Evolutionary conservation across 2,113 vertebrate genomes (phyloP).

Genomic region (Coracopsis vasa): DNA sequence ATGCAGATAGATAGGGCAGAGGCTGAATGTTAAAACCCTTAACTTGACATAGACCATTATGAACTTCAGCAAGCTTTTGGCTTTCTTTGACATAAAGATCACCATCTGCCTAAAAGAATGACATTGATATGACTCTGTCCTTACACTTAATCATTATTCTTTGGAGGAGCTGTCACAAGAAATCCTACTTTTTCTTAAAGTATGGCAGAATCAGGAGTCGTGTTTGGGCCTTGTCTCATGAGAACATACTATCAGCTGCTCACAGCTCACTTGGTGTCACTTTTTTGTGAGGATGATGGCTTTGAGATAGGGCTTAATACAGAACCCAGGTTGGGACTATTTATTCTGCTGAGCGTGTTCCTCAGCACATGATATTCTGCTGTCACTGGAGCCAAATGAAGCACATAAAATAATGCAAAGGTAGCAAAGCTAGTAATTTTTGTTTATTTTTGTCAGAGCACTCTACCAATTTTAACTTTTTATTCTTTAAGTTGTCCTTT

Average conservation of each 20-base stretch:
- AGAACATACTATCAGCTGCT: neutral
- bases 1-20: neutral
- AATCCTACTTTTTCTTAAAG: neutral
- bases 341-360: neutral
- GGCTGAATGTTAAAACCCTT: neutral
- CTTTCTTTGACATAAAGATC: conserved; percentile 30
- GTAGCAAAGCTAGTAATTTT: neutral
- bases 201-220: neutral
- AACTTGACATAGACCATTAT: conserved; percentile 2
- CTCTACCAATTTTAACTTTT: neutral
- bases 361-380: neutral
- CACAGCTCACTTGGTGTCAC: neutral
- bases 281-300: neutral
- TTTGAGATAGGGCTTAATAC: neutral
- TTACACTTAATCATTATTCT: neutral
- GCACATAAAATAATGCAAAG: neutral
- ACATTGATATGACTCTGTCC: neutral
- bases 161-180: conserved; percentile 24
- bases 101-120: conserved; percentile 1
- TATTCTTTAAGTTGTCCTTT: neutral
- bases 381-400: neutral
- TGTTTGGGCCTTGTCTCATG: neutral
- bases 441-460: neutral
- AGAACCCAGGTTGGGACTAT: neutral
- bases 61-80: neutral